phyloP scores from a whole-genome alignment of 2,797 vertebrate species.

The Hypotaenidia okinawae region DNA sequence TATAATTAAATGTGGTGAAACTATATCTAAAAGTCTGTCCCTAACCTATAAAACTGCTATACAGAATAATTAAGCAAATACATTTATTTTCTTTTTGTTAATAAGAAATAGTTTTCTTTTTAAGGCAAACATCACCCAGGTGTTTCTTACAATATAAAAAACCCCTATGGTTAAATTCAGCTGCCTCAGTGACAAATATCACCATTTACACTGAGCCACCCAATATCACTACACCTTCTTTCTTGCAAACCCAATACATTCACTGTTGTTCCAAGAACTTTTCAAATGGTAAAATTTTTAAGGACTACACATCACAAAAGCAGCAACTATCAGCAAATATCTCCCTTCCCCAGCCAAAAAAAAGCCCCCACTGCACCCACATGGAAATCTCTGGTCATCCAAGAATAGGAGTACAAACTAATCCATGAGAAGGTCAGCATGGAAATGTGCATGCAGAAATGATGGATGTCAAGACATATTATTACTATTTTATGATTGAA shows the following conservation, averaged over 20 bases:
- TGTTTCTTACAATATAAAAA: not conserved
- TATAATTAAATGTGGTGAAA: not conserved
- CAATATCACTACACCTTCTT: not conserved
- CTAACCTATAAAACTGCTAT: not conserved
- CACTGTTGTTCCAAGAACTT: not conserved
- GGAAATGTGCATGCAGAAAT: not conserved
- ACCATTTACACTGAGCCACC: not conserved
- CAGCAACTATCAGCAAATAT: not conserved
- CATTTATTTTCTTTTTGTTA: too few species aligned
- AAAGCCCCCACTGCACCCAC: not conserved
- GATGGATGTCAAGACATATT: not conserved
- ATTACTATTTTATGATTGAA: not conserved
- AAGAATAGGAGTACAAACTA: not conserved
- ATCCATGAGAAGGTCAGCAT: not conserved
- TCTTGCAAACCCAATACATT: not conserved
- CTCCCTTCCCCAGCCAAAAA: not conserved
- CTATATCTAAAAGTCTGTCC: conserved; percentile 16
- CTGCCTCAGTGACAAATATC: not conserved
- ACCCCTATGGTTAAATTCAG: not conserved
- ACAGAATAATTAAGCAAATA: conserved; percentile 36
- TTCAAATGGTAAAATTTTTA: not conserved
- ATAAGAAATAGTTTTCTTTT: conserved; percentile 4
- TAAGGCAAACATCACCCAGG: conserved; percentile 28
- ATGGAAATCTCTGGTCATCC: not conserved
- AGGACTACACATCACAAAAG: not conserved